Percentiles rank a stretch among this genome's conserved stretches.
Conservation (phyloP, 2,113 vertebrate species). For the Tyto alba region DNA sequence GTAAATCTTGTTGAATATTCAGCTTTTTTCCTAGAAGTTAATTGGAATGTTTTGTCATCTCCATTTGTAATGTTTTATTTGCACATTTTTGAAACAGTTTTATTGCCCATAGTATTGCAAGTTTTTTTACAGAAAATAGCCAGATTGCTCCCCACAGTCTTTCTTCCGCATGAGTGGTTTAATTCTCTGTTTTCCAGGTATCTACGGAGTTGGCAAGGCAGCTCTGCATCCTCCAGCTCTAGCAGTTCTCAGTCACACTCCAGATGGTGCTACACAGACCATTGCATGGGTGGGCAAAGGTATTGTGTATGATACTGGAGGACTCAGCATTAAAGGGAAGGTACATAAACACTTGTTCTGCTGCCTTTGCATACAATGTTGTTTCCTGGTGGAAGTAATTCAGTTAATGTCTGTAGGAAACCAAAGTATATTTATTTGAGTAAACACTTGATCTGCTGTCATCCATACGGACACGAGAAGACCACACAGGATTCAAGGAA, state of each 20-base stretch:
- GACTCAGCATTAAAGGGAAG: slow-evolving; percentile 99
- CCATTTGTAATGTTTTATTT: background rate
- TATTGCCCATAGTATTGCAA: background rate
- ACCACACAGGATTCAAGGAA: background rate
- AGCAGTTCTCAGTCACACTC: slow-evolving; percentile 90
- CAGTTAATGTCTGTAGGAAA: background rate
- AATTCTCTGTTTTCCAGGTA: slow-evolving; percentile 71
- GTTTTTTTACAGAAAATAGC: background rate
- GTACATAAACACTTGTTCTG: slow-evolving; percentile 48
- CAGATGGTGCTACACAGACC: slow-evolving; percentile 92
- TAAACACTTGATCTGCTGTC: background rate
- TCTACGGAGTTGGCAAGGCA: slow-evolving; percentile 96
- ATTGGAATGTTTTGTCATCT: background rate
- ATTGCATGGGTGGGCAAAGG: slow-evolving; percentile 99
- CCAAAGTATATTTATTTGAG: background rate
- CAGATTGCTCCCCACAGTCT: background rate
- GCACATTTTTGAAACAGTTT: background rate
- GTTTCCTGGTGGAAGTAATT: background rate
- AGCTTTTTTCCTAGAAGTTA: background rate
- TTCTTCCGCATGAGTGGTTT: background rate
- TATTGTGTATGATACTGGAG: slow-evolving; percentile 97
- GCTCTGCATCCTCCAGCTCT: slow-evolving; percentile 89
- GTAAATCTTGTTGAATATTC: slow-evolving; percentile 60
- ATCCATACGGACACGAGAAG: background rate
- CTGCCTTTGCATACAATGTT: background rate